phyloP scores from a whole-genome alignment of 1,140 invertebrate species.

The Lerema accius region DNA sequence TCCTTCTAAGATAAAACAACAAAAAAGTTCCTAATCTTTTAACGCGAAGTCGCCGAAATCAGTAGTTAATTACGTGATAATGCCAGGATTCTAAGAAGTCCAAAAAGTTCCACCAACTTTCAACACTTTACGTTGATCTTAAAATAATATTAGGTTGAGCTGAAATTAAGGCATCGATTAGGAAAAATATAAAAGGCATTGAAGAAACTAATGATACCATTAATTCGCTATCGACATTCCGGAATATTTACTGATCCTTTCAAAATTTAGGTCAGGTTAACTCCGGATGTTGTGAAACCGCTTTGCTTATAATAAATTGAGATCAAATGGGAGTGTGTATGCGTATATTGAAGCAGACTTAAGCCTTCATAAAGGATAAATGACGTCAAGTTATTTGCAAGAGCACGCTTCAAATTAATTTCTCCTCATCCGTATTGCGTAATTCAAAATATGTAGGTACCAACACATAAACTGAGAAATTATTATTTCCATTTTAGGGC shows the following conservation, averaged over 20 bases:
- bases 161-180: constrained; percentile 21
- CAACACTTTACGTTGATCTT: too few species aligned
- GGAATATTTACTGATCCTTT: constrained; percentile 10
- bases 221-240: constrained; percentile 9
- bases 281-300: background rate
- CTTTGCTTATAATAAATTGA: background rate
- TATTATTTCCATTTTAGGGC: background rate
- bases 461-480: background rate
- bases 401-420: constrained; percentile 24
- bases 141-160: too few species aligned
- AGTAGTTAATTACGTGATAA: too few species aligned
- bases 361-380: constrained; percentile 25
- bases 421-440: constrained; percentile 19
- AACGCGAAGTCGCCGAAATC: too few species aligned
- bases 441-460: constrained; percentile 24
- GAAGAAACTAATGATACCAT: background rate
- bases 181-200: constrained; percentile 15
- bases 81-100: too few species aligned
- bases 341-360: constrained; percentile 16
- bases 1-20: too few species aligned
- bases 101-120: too few species aligned
- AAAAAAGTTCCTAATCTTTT: too few species aligned
- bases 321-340: background rate
- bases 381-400: constrained; percentile 26
- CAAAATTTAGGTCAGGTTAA: constrained; percentile 1